Conservation (phyloP, 2,797 vertebrate genomes). For the Malurus leucopterus region DNA sequence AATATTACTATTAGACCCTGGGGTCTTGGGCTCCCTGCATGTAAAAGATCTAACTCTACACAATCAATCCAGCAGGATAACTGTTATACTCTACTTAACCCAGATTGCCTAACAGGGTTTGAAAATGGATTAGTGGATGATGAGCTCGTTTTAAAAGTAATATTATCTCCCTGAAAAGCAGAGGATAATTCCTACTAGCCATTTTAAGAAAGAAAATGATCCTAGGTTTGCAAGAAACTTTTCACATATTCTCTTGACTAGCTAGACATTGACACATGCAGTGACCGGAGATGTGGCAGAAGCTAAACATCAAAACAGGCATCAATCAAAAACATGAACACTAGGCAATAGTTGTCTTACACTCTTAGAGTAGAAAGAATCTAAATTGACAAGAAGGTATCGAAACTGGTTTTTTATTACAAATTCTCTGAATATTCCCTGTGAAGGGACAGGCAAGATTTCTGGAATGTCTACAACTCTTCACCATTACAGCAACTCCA, state of each 20-base stretch:
- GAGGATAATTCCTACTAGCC: conserved; percentile 39
- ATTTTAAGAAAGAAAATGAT: conserved; percentile 52
- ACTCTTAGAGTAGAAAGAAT: neutral
- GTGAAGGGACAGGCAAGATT: neutral
- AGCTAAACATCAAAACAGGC: neutral
- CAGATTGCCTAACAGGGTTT: conserved; percentile 55
- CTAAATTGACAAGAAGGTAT: neutral
- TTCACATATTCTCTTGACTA: neutral
- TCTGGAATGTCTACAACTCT: neutral
- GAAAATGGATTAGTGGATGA: conserved; percentile 67
- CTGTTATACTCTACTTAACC: conserved; percentile 61
- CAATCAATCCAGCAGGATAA: conserved; percentile 49
- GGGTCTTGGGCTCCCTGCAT: conserved; percentile 52
- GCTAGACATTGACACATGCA: neutral
- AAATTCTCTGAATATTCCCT: neutral
- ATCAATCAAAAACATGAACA: neutral
- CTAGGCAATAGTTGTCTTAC: neutral
- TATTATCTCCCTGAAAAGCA: conserved; percentile 41
- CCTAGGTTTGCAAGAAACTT: conserved; percentile 19
- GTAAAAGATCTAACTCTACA: conserved; percentile 58
- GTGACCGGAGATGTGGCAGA: neutral
- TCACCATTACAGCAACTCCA: neutral
- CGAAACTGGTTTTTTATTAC: neutral
- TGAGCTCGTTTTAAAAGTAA: conserved; percentile 67
- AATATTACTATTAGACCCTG: conserved; percentile 64